Evolutionary conservation across 2,888 invertebrate species (phyloP).

Genomic region (Mystacides longicornis): DNA sequence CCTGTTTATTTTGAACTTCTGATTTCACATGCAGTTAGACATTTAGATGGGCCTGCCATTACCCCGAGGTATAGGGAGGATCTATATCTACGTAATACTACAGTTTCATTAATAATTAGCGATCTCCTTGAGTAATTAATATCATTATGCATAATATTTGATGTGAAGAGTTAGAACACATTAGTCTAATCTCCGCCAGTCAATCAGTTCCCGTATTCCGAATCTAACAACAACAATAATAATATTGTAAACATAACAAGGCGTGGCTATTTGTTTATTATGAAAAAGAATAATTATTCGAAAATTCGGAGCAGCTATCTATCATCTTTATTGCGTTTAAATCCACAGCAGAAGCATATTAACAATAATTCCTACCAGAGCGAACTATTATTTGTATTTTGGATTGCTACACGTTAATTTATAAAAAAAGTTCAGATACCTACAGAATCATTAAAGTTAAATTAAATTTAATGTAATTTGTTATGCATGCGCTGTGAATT

Average conservation of each 20-base stretch:
- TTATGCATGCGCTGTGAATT: conserved; percentile 3
- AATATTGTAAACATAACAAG: background rate
- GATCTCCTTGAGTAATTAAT: too few species aligned
- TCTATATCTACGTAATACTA: background rate
- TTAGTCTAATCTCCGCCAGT: too few species aligned
- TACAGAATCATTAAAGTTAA: background rate
- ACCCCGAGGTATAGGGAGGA: too few species aligned
- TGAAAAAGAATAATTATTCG: background rate
- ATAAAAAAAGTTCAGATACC: background rate
- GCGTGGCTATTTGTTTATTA: conserved; percentile 1
- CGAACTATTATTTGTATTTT: background rate
- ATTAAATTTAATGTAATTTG: conserved; percentile 2
- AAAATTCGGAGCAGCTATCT: background rate
- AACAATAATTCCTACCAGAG: too few species aligned
- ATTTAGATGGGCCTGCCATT: too few species aligned
- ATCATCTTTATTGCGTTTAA: background rate
- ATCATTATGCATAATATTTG: too few species aligned
- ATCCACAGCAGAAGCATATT: background rate
- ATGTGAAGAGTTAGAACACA: too few species aligned
- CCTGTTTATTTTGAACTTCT: too few species aligned
- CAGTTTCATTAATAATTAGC: conserved; percentile 1
- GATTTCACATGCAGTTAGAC: too few species aligned
- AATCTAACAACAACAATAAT: too few species aligned
- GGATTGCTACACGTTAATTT: background rate
- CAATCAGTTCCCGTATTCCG: too few species aligned